Percentiles rank a stretch among this genome's conserved stretches.
phyloP scores from a whole-genome alignment of 2,113 vertebrate species.

The Oreochromis niloticus region DNA sequence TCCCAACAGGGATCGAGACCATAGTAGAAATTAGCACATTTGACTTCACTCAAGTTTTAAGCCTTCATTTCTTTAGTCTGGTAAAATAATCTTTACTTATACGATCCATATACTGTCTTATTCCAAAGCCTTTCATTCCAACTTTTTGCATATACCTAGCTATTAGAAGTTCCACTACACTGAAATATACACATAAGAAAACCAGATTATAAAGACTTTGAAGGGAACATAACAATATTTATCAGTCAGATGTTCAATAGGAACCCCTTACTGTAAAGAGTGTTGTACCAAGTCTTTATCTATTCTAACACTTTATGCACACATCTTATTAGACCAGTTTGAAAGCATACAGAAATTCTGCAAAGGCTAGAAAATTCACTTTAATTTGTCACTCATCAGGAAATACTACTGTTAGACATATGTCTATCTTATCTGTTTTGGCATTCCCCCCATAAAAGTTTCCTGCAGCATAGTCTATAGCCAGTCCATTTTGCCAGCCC shows the following conservation, averaged over 20 bases:
- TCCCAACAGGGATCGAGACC: neutral
- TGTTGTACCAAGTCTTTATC: neutral
- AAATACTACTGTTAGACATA: constrained; percentile 10
- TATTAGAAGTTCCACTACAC: neutral
- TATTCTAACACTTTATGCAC: neutral
- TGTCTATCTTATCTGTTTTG: constrained; percentile 95
- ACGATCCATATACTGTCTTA: neutral
- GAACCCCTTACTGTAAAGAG: neutral
- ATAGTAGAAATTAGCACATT: neutral
- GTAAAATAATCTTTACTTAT: neutral
- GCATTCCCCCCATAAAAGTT: constrained; percentile 97
- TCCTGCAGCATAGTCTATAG: constrained; percentile 82
- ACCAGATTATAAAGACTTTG: neutral
- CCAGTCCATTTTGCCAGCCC: constrained; percentile 94
- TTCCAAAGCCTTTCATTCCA: neutral
- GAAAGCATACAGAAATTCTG: neutral
- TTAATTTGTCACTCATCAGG: neutral
- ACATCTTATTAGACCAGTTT: neutral
- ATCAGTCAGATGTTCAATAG: neutral
- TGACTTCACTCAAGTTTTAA: neutral
- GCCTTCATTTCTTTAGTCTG: neutral
- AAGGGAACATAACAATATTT: neutral
- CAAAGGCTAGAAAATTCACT: neutral
- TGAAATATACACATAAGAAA: neutral
- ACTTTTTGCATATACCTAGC: neutral